Evolutionary conservation across 92 coral and sea anemone genomes (phyloP).

Genomic region (Desmophyllum pertusum): DNA sequence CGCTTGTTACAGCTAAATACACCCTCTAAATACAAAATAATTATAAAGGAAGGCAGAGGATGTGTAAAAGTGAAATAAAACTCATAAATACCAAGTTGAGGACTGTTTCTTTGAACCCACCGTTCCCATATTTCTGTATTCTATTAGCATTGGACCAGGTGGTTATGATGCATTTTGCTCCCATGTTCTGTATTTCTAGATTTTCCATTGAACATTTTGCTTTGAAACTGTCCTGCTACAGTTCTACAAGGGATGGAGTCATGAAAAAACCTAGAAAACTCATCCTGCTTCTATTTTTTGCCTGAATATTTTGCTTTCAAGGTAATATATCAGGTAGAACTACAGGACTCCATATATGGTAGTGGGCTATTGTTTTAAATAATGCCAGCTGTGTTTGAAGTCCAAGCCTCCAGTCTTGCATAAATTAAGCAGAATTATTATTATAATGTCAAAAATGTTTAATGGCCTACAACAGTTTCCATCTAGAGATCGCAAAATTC

Average conservation of each 20-base stretch:
- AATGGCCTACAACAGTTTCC: constrained; percentile 1
- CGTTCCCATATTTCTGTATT: constrained; percentile 69
- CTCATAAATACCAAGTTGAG: constrained; percentile 64
- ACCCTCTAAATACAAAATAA: neutral
- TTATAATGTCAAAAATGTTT: constrained; percentile 27
- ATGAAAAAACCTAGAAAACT: constrained; percentile 28
- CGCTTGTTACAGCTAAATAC: neutral
- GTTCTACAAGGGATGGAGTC: constrained; percentile 19
- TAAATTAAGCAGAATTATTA: constrained; percentile 35
- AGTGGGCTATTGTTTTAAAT: constrained; percentile 72
- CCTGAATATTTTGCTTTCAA: constrained; percentile 56
- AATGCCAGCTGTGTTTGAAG: constrained; percentile 83
- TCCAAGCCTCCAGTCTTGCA: constrained; percentile 23
- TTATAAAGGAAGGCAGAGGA: neutral
- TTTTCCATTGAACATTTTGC: constrained; percentile 61
- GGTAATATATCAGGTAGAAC: constrained; percentile 38
- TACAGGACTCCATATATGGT: constrained; percentile 79
- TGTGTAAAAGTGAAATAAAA: constrained; percentile 1
- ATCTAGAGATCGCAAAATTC: neutral
- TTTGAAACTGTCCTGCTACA: constrained; percentile 22
- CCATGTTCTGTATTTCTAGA: constrained; percentile 30
- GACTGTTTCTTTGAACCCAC: constrained; percentile 71
- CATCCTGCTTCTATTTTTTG: constrained; percentile 51
- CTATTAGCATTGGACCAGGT: constrained; percentile 71
- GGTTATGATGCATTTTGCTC: constrained; percentile 34